Base-by-base conservation (phyloP, 2,888 invertebrate species). In the Tetheella fluctuosa region DNA sequence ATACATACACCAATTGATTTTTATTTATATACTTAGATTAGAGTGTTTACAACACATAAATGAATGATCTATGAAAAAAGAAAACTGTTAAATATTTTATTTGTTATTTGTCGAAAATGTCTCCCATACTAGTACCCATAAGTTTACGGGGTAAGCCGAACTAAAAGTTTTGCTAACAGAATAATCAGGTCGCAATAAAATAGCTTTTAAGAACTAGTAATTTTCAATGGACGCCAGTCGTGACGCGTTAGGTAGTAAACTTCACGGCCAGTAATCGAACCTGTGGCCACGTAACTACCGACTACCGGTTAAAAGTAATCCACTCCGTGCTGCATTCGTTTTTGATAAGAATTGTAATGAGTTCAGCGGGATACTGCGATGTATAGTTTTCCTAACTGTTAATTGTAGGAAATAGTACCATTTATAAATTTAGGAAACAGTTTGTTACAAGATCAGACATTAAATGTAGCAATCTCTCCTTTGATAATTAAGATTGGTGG, bases 211-310 rank as follows among this genome's bases (percentile, higher is more conserved):
- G 78, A 80, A 74, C 77, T 75, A 78, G 76, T 82, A 82, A 84
- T 77, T 80, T 82, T 83, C 74, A 74, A 79, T 82, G 70, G 65
- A 73, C 73, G 77, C 74, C 74, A 63, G 71, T 63, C 86, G 86
- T 88, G 88, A 87, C 84, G 80, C 60, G 79, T 67, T 68, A 58
- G 61, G 73, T 76, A 76, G 80, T 86, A 86, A 89, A 88, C 78
- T 81, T 77, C 69, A 67, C 8, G 62, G 64, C 34, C 70, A 72
- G 86, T 88, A 87, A 88, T 83, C 82, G 82, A 84, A 84, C 77
- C 78, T 69, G 70, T 63, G 66, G 59, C 70, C 63, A 64, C 73
- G 66, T 67, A 69, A 79, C 77, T 74, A 74, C 74, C 62, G 23
- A 48, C 39, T 25, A 25, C 34, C 34, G 20, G 55, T 55, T 55